These are phyloP conservation scores for Brachycybe producta DNA, from an alignment of 2,888 invertebrate genomes.

Conservation along the genomic window DNA sequence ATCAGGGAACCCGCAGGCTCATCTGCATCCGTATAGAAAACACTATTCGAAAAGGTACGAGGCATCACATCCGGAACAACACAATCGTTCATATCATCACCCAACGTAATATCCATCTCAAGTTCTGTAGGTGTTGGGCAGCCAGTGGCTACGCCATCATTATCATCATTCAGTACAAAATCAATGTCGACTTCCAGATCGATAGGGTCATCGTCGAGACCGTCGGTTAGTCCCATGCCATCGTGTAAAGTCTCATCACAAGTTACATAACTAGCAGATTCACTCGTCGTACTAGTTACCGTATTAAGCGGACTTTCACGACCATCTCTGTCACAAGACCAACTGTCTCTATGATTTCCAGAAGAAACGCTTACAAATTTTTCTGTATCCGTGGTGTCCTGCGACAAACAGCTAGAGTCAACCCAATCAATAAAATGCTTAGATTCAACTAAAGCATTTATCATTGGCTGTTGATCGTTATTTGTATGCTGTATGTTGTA, in stretches of 20 bases:
- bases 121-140: slow-evolving; percentile 9
- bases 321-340: background rate
- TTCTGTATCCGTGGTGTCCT: no score
- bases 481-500: no score
- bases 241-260: slow-evolving; percentile 15
- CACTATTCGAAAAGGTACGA: no score
- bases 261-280: slow-evolving; percentile 13
- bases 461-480: no score
- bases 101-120: slow-evolving; percentile 4
- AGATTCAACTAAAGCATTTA: no score
- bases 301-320: background rate
- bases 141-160: slow-evolving; percentile 3
- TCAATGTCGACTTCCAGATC: background rate
- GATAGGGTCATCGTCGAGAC: background rate
- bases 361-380: no score
- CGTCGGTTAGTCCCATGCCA: background rate
- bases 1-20: no score
- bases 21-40: no score
- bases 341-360: background rate
- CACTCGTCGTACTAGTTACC: slow-evolving; percentile 10
- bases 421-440: no score
- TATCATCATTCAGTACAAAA: slow-evolving; percentile 3
- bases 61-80: background rate
- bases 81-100: background rate
- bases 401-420: no score